These are phyloP conservation scores for Zhuqinia jingwanae DNA, from an alignment of 2,888 invertebrate species.

Conservation along the genomic window DNA sequence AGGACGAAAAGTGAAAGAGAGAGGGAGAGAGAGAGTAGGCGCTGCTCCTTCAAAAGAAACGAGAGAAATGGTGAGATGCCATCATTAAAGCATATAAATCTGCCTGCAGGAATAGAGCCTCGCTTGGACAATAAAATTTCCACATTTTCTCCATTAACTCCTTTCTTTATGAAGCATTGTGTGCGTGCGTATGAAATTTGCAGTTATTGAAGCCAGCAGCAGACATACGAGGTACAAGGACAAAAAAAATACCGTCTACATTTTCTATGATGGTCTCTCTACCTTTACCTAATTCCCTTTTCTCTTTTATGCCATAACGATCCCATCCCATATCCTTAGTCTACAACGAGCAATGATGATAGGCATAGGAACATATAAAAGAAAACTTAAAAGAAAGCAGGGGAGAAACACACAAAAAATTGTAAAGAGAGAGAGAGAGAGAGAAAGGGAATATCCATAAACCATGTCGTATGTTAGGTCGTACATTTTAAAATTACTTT, in stretches of 20 bases:
- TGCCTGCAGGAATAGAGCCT: slow-evolving; percentile 68
- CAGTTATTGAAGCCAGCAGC: slow-evolving; percentile 33
- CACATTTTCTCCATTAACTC: slow-evolving; percentile 78
- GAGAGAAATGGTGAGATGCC: slow-evolving; percentile 43
- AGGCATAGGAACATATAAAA: not conserved
- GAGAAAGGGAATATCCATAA: not conserved
- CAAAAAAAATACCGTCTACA: not conserved
- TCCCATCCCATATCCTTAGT: slow-evolving; percentile 28
- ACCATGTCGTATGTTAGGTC: not conserved
- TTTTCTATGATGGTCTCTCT: not conserved
- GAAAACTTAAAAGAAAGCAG: not conserved
- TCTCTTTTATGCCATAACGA: slow-evolving; percentile 30
- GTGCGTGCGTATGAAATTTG: slow-evolving; percentile 61
- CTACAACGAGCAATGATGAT: slow-evolving; percentile 9
- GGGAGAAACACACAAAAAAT: not conserved
- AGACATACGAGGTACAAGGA: not conserved
- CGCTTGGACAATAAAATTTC: slow-evolving; percentile 77
- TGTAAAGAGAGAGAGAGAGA: not conserved
- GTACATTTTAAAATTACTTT: slow-evolving; percentile 42
- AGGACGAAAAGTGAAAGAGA: slow-evolving; percentile 26
- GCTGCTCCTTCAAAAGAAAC: slow-evolving; percentile 1
- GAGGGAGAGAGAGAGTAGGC: too few relatives aligned
- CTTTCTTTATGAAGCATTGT: slow-evolving; percentile 67
- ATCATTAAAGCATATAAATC: slow-evolving; percentile 76
- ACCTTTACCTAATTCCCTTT: not conserved